Percentiles rank a stretch among this genome's conserved stretches.
These are phyloP conservation scores for Sylvia borin DNA, from an alignment of 2,797 vertebrate genomes.

Conservation along the genomic window DNA sequence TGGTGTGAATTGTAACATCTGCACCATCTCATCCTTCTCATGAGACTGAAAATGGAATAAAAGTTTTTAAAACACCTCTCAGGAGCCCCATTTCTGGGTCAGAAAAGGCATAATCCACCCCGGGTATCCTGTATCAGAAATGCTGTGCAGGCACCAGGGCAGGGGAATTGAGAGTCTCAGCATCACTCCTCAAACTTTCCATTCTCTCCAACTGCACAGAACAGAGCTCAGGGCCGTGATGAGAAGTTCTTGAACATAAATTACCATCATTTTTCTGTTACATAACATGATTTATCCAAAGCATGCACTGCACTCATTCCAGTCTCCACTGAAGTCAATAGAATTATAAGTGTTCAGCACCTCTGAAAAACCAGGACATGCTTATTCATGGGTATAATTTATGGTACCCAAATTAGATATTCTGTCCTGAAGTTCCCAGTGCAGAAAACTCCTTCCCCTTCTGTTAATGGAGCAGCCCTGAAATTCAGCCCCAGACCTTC, in stretches of 20 bases:
- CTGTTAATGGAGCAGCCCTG: neutral
- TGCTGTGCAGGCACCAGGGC: neutral
- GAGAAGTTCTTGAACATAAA: constrained; percentile 38
- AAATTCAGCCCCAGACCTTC: neutral
- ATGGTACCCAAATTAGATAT: constrained; percentile 34
- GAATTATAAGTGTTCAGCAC: constrained; percentile 36
- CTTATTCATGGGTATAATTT: constrained; percentile 61
- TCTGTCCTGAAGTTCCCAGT: constrained; percentile 24
- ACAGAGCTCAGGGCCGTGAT: neutral
- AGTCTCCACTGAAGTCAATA: constrained; percentile 53
- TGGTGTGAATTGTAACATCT: neutral
- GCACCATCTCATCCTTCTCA: neutral
- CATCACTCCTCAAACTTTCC: neutral
- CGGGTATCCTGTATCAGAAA: neutral
- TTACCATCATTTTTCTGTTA: constrained; percentile 52
- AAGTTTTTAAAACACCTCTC: neutral
- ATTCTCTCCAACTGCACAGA: neutral
- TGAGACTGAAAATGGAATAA: neutral
- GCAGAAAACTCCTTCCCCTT: neutral
- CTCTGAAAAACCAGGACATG: constrained; percentile 41
- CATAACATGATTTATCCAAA: constrained; percentile 47
- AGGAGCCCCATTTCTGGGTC: neutral
- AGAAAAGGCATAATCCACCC: neutral
- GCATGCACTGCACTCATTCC: constrained; percentile 26
- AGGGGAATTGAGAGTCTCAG: neutral